These are phyloP conservation scores for Cosmorhoe ocellata DNA, from an alignment of 2,888 invertebrate species.

Conservation along the genomic window DNA sequence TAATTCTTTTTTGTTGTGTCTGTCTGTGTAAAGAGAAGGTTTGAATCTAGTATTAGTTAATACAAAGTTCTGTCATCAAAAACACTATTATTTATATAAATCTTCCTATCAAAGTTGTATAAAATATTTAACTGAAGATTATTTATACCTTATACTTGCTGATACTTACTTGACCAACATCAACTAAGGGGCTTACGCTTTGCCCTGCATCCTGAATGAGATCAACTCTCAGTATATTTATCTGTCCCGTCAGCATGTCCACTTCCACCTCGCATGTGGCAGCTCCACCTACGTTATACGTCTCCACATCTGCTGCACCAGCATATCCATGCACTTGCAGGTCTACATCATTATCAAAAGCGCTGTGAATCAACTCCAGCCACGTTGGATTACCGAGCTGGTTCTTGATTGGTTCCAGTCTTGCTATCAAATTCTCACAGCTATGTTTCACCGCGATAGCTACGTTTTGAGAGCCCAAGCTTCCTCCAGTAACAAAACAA, in stretches of 20 bases:
- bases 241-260: constrained; percentile 87
- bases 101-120: no score
- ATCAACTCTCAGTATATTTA: constrained; percentile 82
- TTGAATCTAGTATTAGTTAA: no score
- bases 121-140: no score
- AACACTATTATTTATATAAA: no score
- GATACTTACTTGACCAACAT: constrained; percentile 84
- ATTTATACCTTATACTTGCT: no score
- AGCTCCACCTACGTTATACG: constrained; percentile 74
- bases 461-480: constrained; percentile 85
- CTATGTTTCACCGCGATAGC: constrained; percentile 77
- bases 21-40: no score
- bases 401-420: constrained; percentile 66
- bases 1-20: no score
- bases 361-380: constrained; percentile 72
- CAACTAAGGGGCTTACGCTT: constrained; percentile 84
- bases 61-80: no score
- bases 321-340: constrained; percentile 51
- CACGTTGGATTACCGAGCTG: constrained; percentile 66
- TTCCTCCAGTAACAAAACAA: constrained; percentile 84
- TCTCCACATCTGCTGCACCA: constrained; percentile 36
- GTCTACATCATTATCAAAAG: constrained; percentile 52
- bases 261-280: constrained; percentile 85
- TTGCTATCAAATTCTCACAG: constrained; percentile 68
- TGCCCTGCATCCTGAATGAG: constrained; percentile 85